A percentile compares a stretch with the other conserved stretches of the same genome.
These are phyloP conservation scores for Mythimna pallens DNA, from an alignment of 2,888 invertebrate genomes.

Conservation along the genomic window DNA sequence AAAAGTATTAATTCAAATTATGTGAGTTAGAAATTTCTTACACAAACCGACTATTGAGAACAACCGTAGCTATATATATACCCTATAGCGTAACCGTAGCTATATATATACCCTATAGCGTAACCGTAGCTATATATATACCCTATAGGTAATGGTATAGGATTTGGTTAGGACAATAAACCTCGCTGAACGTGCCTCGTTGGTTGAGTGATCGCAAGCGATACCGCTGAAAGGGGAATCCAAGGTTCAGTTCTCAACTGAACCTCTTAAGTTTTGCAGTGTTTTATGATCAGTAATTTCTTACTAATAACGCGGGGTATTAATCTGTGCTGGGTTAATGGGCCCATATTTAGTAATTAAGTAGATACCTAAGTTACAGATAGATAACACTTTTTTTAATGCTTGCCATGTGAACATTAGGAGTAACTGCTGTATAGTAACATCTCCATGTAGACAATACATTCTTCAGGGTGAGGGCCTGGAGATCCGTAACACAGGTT, in stretches of 20 bases:
- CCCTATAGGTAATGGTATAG: too few relatives aligned
- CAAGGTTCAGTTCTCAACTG: not conserved
- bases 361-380: not conserved
- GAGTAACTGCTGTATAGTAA: too few relatives aligned
- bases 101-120: too few relatives aligned
- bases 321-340: not conserved
- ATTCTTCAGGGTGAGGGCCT: too few relatives aligned
- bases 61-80: too few relatives aligned
- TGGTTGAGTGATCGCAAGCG: not conserved
- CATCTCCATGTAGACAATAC: too few relatives aligned
- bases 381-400: too few relatives aligned
- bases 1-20: conserved; percentile 67
- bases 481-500: too few relatives aligned
- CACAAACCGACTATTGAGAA: conserved; percentile 66
- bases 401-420: too few relatives aligned
- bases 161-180: not conserved
- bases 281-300: not conserved
- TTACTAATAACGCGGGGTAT: not conserved
- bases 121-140: too few relatives aligned
- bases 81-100: too few relatives aligned
- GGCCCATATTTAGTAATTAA: not conserved
- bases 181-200: not conserved
- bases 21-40: conserved; percentile 61
- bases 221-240: not conserved
- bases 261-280: not conserved